phyloP scores from a whole-genome alignment of 2,113 vertebrate species.

The Sinocyclocheilus rhinocerous region DNA sequence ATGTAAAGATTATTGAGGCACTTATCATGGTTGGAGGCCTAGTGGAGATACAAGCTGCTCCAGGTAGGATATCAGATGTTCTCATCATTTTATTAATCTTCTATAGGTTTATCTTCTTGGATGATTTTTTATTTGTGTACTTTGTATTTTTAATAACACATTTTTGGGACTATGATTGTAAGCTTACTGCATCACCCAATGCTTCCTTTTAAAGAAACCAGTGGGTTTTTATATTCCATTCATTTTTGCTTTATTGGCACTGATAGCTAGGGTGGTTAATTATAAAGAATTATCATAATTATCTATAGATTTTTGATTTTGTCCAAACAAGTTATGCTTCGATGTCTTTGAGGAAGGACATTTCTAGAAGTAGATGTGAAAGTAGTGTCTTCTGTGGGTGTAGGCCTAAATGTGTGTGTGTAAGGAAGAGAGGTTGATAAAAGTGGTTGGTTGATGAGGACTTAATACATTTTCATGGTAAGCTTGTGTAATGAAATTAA shows the following conservation, averaged over 20 bases:
- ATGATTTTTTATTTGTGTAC: neutral
- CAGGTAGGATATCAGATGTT: conserved; percentile 71
- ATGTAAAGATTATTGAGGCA: conserved; percentile 77
- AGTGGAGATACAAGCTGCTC: conserved; percentile 72
- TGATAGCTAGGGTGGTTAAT: neutral
- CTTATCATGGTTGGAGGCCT: conserved; percentile 73
- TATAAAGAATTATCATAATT: neutral
- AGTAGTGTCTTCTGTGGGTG: neutral
- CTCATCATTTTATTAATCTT: neutral
- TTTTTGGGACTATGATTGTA: neutral
- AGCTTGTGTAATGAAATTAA: too few relatives aligned
- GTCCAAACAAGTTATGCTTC: neutral
- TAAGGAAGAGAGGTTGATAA: neutral
- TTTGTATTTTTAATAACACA: neutral
- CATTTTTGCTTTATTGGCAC: neutral
- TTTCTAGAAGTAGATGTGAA: neutral
- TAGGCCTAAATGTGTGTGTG: neutral
- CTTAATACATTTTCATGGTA: conserved; percentile 33
- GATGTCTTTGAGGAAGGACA: neutral
- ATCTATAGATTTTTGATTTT: neutral
- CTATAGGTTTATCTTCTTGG: neutral
- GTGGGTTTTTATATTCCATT: neutral
- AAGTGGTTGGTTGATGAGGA: conserved; percentile 22
- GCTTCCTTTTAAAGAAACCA: neutral
- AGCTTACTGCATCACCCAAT: neutral